Base-by-base conservation (phyloP, 2,888 invertebrate genomes). In the Glaucopsyche alexis region DNA sequence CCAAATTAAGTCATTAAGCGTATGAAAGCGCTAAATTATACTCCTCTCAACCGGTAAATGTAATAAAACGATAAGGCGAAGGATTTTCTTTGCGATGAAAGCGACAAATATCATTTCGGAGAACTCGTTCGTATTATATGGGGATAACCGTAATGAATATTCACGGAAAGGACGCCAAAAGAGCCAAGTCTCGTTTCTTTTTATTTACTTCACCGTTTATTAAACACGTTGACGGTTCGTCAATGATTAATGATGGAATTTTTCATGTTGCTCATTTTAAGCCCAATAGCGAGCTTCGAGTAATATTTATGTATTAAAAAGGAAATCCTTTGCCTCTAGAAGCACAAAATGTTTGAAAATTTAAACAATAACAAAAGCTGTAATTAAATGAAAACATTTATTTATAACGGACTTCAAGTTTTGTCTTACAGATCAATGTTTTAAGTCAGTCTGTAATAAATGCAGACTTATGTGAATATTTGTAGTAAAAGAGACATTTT, bases 121-220 rank as follows among this genome's bases (percentile, higher is more conserved):
- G 72, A 76, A 74, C 71, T 76, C 75, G 50, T 74, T 77, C 77
- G 72, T 71, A 55, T 71, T 71, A 77, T 76, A 73, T 74, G 72
- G 72, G 77, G 77, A 77, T 78, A 76, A 76, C 74, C 72, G 74
- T 79, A 76, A 79, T 80, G 77, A 76, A 78, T 77, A 76, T 79
- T 78, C 74, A 75, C 72, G 74, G 74, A 77, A 76, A 74, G 75
- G 40, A 38, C 16, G 14, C 19, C 40, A 29, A 49, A 29, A 19
- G 47, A 69, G 13, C 47, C 49, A 13, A 69, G 47, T 47, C 69
- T 69, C 49, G 69, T 49, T 67, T 69, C 69, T 69, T 67, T 67
- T 69, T 49, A 69, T 69, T 69, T 69, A 49, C 69, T 69, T 47
- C 29, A 69, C 69, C 69, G 69, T 69, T 69, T 47, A 69, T 69